phyloP scores from a whole-genome alignment of 2,888 invertebrate genomes.

The Calameuta filiformis region DNA sequence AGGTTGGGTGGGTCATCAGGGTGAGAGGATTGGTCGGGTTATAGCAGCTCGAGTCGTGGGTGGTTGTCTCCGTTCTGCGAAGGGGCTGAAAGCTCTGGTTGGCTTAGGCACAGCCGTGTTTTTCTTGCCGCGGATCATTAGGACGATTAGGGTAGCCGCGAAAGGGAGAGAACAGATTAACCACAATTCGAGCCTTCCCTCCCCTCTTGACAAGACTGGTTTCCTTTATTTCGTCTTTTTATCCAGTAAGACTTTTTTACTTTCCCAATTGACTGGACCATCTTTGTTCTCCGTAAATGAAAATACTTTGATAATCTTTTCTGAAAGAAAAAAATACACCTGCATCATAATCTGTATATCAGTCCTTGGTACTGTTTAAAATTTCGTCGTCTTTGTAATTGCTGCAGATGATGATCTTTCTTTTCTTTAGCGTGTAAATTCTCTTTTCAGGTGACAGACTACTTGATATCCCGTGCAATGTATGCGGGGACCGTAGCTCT shows the following conservation, averaged over 20 bases:
- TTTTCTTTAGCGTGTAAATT: not conserved
- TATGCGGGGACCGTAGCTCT: constrained; percentile 98
- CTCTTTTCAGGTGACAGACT: constrained; percentile 87
- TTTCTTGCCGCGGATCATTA: constrained; percentile 65
- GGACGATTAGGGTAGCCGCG: constrained; percentile 61
- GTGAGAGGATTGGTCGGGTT: constrained; percentile 48
- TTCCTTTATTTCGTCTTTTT: constrained; percentile 6
- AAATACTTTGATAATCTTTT: not conserved
- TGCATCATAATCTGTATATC: not conserved
- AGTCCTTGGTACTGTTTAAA: not conserved
- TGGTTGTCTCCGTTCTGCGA: constrained; percentile 42
- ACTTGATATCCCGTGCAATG: constrained; percentile 98
- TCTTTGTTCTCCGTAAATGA: not conserved
- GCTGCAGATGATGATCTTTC: not conserved
- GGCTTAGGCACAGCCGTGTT: constrained; percentile 61
- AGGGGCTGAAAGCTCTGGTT: constrained; percentile 54
- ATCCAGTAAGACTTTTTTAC: not conserved
- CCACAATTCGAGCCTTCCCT: constrained; percentile 17
- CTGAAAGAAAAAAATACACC: not conserved
- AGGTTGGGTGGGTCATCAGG: not conserved
- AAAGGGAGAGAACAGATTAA: constrained; percentile 62
- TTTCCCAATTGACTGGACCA: not conserved
- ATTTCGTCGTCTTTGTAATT: not conserved
- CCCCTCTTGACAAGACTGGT: constrained; percentile 2
- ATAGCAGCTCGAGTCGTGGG: constrained; percentile 44